Percentiles rank a stretch among this genome's conserved stretches.
Conservation (phyloP, 2,888 invertebrate genomes). For the Lepas anatifera region DNA sequence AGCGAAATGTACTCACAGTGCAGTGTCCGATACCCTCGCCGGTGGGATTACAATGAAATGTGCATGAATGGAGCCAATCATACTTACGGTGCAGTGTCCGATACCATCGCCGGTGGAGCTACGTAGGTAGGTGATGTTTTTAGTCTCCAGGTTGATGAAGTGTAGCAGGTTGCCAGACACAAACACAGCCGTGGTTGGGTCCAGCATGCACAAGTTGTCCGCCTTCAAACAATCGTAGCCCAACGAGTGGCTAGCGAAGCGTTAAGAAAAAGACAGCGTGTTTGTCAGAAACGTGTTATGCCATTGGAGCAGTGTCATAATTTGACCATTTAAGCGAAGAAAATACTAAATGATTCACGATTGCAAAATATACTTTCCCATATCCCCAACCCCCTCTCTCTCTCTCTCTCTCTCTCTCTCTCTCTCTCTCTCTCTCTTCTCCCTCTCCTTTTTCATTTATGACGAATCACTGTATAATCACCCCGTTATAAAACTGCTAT, state of each 20-base stretch:
- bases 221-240: conserved; percentile 71
- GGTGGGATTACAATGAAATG: conserved; percentile 58
- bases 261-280: too few species aligned
- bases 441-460: too few species aligned
- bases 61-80: too few species aligned
- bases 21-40: too few species aligned
- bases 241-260: conserved; percentile 76
- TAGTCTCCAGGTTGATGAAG: conserved; percentile 55
- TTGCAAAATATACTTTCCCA: too few species aligned
- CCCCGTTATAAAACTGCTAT: too few species aligned
- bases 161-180: conserved; percentile 69
- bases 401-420: too few species aligned
- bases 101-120: conserved; percentile 66
- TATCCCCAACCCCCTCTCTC: too few species aligned
- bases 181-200: conserved; percentile 59
- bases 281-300: not conserved
- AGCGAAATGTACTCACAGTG: too few species aligned
- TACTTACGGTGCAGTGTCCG: conserved; percentile 61
- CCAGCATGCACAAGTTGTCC: conserved; percentile 65
- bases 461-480: too few species aligned
- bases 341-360: not conserved
- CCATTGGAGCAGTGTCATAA: conserved; percentile 18
- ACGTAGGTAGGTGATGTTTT: conserved; percentile 53
- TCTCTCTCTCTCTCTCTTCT: too few species aligned
- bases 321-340: not conserved